Conservation (phyloP, 1,140 invertebrate species). For the Eueides isabella region DNA sequence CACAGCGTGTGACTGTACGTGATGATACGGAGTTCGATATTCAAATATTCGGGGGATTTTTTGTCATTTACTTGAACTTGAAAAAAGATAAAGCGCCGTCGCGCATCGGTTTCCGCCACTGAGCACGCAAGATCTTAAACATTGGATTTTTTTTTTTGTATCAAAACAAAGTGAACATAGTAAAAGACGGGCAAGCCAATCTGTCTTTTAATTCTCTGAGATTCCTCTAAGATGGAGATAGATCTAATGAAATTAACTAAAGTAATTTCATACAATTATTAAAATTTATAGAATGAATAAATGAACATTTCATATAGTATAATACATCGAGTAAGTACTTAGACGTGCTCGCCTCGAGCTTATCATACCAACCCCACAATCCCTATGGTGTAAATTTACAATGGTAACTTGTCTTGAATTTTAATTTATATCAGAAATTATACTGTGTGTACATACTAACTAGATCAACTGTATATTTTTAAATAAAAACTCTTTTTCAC, state of each 20-base stretch:
- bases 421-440: slow-evolving; percentile 1
- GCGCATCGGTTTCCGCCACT: too few species aligned
- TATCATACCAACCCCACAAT: slow-evolving; percentile 19
- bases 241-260: not conserved
- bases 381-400: slow-evolving; percentile 14
- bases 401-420: not conserved
- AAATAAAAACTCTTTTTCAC: too few species aligned
- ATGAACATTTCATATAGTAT: not conserved
- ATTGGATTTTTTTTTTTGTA: too few species aligned
- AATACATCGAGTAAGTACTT: slow-evolving; percentile 10
- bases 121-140: too few species aligned
- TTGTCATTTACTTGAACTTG: too few species aligned
- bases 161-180: too few species aligned
- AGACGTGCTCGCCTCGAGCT: slow-evolving; percentile 20
- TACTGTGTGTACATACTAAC: not conserved
- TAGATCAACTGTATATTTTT: not conserved
- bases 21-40: too few species aligned
- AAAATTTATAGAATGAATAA: not conserved
- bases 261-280: not conserved
- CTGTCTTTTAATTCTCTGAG: not conserved
- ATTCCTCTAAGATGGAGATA: not conserved
- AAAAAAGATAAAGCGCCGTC: too few species aligned
- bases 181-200: too few species aligned
- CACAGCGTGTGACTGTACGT: too few species aligned
- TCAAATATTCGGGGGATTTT: too few species aligned